Percentiles rank a stretch among this genome's conserved stretches.
These are phyloP conservation scores for Ceratitis capitata DNA, from an alignment of 1,140 invertebrate species.

Conservation along the genomic window DNA sequence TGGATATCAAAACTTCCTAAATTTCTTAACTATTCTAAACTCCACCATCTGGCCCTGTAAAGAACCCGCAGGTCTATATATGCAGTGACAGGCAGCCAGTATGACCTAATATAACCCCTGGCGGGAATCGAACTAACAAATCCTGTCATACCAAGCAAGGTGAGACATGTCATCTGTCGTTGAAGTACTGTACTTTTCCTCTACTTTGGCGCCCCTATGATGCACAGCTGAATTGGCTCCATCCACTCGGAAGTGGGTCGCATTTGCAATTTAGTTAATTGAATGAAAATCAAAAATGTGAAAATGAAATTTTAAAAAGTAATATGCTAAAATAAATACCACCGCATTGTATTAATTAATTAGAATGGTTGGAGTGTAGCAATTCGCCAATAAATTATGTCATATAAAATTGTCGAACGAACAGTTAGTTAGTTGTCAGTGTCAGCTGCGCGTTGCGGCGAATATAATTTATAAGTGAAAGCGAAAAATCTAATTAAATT, in stretches of 20 bases:
- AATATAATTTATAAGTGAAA: constrained; percentile 33
- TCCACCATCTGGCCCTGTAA: no score
- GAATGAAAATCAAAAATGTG: neutral
- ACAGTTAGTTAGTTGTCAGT: constrained; percentile 31
- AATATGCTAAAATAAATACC: neutral
- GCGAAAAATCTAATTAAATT: constrained; percentile 36
- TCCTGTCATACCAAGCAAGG: no score
- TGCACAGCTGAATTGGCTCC: neutral
- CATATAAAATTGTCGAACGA: constrained; percentile 28
- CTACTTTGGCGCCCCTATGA: no score
- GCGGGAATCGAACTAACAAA: no score
- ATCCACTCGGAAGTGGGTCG: neutral
- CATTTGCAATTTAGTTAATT: neutral
- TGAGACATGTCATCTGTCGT: no score
- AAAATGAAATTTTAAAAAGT: neutral
- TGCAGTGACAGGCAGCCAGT: no score
- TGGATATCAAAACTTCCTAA: no score
- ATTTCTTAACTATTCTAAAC: no score
- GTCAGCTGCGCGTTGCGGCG: constrained; percentile 18
- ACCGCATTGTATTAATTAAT: constrained; percentile 36
- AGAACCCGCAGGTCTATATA: no score
- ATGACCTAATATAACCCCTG: no score
- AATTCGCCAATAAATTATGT: constrained; percentile 20
- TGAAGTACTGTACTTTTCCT: no score
- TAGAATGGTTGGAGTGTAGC: neutral